Base-by-base conservation (phyloP, 37 sponge, comb jelly and placozoan species). In the Axinella damicornis region DNA sequence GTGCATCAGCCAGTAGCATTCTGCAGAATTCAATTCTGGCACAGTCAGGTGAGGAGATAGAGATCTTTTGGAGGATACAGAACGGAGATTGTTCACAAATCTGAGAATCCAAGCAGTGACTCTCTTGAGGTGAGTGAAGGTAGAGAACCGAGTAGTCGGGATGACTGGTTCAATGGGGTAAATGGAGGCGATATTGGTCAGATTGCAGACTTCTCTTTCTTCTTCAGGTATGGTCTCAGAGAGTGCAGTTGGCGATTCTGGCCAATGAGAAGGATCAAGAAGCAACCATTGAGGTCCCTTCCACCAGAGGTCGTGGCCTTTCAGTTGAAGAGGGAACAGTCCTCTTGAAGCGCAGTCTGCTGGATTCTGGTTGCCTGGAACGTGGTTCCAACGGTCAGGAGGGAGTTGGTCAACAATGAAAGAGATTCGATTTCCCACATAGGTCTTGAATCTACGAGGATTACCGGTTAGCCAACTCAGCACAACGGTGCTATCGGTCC, bases 331-430 rank as follows among this genome's bases (percentile, higher is more conserved):
- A 16, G 83, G 73, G 28, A 72, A 71, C 37, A 72, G 28, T 25
- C 83, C 83, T 35, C 83, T 71, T 30, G 83, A 72, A 22, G 73
- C 73, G 58, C 72, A 73, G 41, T 82, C 83, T 27, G 83, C 83
- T 59, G 83, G 83, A 34, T 82, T 82, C 25, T 40, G 60, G 31
- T 35, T 30, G 27, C 73, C 73, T 21, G 83, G 73, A 71, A 82
- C 63, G 25, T 81, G 71, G 53, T 34, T 69, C 82, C 82, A 81
- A 31, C 71, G 55, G 33, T 81, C 82, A 57, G 83, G 83, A 38
- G 73, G 63, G 15, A 72, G 24, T n/a, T 61, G 73, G 28, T 71
- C 72, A 30, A 73, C 18, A 35, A 82, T 82, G 52, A 24, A 36
- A 36, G 64, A 60, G 17, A 82, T 46, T 52, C 83, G 83, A 82